Base-by-base conservation (phyloP, 2,113 vertebrate species). In the Takifugu bimaculatus region DNA sequence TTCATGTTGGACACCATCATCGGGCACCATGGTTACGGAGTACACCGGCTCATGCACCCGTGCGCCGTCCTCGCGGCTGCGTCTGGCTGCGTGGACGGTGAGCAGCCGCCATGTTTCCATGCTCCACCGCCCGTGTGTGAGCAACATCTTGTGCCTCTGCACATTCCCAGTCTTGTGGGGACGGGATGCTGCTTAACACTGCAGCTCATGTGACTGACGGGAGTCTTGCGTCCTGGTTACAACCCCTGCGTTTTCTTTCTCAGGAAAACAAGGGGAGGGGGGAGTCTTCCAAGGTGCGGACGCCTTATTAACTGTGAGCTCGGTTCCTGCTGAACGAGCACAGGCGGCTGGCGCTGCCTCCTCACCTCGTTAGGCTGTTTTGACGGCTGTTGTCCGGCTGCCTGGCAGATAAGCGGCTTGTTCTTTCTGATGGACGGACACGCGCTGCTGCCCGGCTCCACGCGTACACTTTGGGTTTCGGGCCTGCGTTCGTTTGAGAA, bases 321-420 rank as follows among this genome's bases (percentile, higher is more conserved):
- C 61, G 52, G 60, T 79, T 84, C 77, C 78, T 62, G 50, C 70
- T 79, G 81, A 80, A 70, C 60, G 75, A 65, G 66, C 78, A 68
- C 59, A 58, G 75, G 60, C 81, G 63, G 62, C 65, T 63, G 67
- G 70, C 61, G 56, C 68, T 62, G 68, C 77, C 77, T 72, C 74
- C 73, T 84, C 75, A 68, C 79, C 86, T 84, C 81, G 81, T 85
- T 88, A 85, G 78, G 57, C 63, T 26, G 62, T 28, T 74, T 72
- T 63, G 75, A 64, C 44, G 45, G 48, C 71, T 65, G 20, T 64
- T 70, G 74, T 75, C 74, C 67, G 6, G 61, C 49, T 43, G 72
- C 44, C 56, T 63, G 11, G 28, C 10, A 9, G 65, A 63, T 7
- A 52, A 27, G 65, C 54, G 59, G 62, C 74, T 69, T 72, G 63